These are phyloP conservation scores for Pterocles orientalis DNA, from an alignment of 2,113 vertebrate genomes.

Conservation along the genomic window DNA sequence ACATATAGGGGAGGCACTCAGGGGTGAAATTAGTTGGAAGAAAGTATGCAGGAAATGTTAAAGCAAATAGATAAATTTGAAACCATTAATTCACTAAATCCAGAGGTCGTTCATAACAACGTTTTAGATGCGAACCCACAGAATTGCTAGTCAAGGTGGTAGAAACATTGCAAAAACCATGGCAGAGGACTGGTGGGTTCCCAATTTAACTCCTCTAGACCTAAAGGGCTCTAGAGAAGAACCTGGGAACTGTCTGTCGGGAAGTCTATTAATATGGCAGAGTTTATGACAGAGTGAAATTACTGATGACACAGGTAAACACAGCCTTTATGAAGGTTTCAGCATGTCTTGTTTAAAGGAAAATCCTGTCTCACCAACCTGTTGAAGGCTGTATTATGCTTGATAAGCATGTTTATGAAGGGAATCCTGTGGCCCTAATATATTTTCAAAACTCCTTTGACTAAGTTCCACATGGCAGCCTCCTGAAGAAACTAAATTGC, in stretches of 20 bases:
- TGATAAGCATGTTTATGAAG: not conserved
- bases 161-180: not conserved
- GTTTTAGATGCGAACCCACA: not conserved
- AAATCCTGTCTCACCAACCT: not conserved
- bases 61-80: not conserved
- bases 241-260: not conserved
- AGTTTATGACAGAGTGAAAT: not conserved
- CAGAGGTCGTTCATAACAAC: not conserved
- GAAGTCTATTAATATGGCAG: not conserved
- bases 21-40: not conserved
- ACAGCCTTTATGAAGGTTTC: not conserved
- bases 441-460: not conserved
- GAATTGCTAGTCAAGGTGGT: not conserved
- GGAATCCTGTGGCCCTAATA: not conserved
- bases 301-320: not conserved
- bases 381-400: not conserved
- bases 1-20: not conserved
- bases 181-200: not conserved
- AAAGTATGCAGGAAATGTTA: not conserved
- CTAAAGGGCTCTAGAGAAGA: not conserved
- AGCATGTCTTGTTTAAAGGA: not conserved
- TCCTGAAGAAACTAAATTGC: not conserved
- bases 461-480: not conserved
- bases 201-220: not conserved
- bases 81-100: not conserved